These are phyloP conservation scores for Drosophila borealis DNA, from an alignment of 2,888 invertebrate genomes.

Conservation along the genomic window DNA sequence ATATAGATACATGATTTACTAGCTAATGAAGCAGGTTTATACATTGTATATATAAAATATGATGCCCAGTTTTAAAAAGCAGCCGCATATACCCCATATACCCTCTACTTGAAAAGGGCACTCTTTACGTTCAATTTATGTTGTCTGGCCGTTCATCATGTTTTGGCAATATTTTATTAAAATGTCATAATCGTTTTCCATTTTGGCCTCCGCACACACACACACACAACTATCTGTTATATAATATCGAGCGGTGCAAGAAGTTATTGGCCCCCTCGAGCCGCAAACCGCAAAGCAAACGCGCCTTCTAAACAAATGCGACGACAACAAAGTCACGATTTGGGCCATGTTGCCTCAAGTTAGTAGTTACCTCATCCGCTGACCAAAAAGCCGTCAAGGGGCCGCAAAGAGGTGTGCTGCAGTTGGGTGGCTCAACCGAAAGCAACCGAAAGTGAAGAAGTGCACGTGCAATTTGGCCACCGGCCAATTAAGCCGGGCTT, in stretches of 20 bases:
- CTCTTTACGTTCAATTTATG: background rate
- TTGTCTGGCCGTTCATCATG: conserved; percentile 4
- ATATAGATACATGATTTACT: too few species aligned
- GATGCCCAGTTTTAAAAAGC: too few species aligned
- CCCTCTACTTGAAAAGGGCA: background rate
- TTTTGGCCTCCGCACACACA: conserved; percentile 1
- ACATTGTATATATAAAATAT: too few species aligned
- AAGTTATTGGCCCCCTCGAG: conserved; percentile 57
- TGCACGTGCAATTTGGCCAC: conserved; percentile 44
- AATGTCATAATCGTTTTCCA: conserved; percentile 44
- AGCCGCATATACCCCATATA: background rate
- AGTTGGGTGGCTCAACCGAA: background rate
- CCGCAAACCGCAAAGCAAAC: conserved; percentile 2
- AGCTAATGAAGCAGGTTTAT: too few species aligned
- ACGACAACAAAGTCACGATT: conserved; percentile 67
- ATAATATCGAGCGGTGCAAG: conserved; percentile 51
- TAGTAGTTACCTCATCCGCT: conserved; percentile 50
- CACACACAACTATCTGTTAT: conserved; percentile 42
- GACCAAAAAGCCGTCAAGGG: conserved; percentile 11
- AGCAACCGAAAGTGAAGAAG: conserved; percentile 65
- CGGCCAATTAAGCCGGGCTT: conserved; percentile 18
- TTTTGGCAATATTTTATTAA: conserved; percentile 29
- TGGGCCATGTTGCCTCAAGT: conserved; percentile 1
- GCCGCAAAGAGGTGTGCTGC: conserved; percentile 4
- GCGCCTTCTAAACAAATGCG: conserved; percentile 47